Base-by-base conservation (phyloP, 2,113 vertebrate species). In the Agapornis roseicollis region DNA sequence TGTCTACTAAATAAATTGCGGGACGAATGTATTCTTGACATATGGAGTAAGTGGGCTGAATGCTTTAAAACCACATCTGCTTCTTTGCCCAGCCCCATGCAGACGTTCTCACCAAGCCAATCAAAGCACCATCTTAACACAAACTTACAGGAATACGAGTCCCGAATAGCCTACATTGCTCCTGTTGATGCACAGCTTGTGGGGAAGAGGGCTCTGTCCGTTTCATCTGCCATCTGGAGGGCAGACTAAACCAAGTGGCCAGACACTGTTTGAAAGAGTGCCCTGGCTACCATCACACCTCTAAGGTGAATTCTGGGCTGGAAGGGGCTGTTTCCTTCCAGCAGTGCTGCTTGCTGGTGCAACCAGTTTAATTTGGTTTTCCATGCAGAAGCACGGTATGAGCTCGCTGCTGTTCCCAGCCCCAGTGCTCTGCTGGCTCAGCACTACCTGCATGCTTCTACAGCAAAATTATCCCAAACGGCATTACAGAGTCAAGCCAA, bases 341-440 rank as follows among this genome's bases (percentile, higher is more conserved):
- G 90, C 82, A 88, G 85, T 29, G 13, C 46, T 33, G 47, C 52
- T 31, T 24, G 84, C 70, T 80, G 87, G 79, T 66, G 71, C 41
- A 88, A 56, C 13, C 53, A 6, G 13, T 77, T 68, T 15, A 70
- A 78, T 56, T 77, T 5, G 1, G n/a, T 17, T 20, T 80, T 77
- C 37, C 63, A 2, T 12, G 50, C 60, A 27, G 74, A 53, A 44
- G 33, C 28, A 3, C 37, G 6, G 64, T 10, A 9, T 4, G 41
- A 53, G 66, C 84, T 79, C 19, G 2, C 56, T 28, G 65, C 65
- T 42, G 53, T 8, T 76, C 72, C 91, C 93, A 71, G 66, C 58
- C 41, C 83, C 0, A 1, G 27, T 58, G 86, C 71, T 63, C 88
- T 91, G 94, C 89, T 91, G 52, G 80, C 89, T 96, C 94, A 94